Conservation (phyloP, 2,113 vertebrate species). For the Miniopterus natalensis region DNA sequence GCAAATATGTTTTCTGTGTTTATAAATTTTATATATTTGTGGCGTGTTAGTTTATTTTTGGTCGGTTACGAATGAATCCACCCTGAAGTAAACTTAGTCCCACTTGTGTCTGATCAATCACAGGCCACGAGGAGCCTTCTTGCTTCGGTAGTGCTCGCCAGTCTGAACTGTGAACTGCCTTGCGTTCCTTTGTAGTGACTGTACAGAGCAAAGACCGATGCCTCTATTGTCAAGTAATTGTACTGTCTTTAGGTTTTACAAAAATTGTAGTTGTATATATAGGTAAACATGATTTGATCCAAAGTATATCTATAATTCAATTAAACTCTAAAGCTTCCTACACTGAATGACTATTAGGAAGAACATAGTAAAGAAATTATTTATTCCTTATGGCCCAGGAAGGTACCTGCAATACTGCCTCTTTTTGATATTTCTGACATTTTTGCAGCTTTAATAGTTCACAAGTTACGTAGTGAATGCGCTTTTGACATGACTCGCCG, state of each 20-base stretch:
- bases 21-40: not conserved
- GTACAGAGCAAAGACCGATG: not conserved
- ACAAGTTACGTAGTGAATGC: not conserved
- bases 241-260: not conserved
- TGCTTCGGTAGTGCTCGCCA: not conserved
- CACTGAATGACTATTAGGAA: not conserved
- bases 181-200: not conserved
- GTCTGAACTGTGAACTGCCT: not conserved
- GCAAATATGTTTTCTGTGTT: not conserved
- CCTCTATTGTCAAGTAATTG: not conserved
- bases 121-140: not conserved
- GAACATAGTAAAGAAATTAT: not conserved
- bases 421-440: not conserved
- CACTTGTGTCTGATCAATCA: not conserved
- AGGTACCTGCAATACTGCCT: not conserved
- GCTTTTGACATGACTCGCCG: not conserved
- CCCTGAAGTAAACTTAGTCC: not conserved
- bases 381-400: not conserved
- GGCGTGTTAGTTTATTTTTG: conserved; percentile 20
- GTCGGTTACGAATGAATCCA: not conserved
- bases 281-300: not conserved
- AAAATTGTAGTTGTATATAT: not conserved
- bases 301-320: not conserved
- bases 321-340: not conserved
- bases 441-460: not conserved